These are phyloP conservation scores for Pachycephala philippinensis DNA, from an alignment of 2,113 vertebrate species.

Conservation along the genomic window DNA sequence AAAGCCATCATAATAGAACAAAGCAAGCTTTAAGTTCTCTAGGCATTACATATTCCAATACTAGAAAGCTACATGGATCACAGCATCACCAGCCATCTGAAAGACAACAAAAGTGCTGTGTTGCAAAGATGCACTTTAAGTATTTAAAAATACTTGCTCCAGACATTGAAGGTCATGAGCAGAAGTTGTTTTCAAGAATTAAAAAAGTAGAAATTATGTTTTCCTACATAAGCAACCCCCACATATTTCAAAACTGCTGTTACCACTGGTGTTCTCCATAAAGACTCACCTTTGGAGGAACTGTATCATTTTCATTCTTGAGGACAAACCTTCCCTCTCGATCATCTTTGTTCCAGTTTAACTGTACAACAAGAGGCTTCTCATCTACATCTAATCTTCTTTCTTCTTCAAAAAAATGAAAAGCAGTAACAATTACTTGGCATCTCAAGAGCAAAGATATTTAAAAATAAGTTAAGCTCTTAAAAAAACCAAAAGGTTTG, in stretches of 20 bases:
- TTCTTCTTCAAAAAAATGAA: constrained; percentile 85
- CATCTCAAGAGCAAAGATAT: background rate
- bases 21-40: background rate
- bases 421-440: constrained; percentile 13
- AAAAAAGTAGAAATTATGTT: background rate
- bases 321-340: constrained; percentile 95
- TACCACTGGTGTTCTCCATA: background rate
- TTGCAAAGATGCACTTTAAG: background rate
- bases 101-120: background rate
- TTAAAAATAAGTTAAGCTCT: background rate
- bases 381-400: constrained; percentile 96
- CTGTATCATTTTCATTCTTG: constrained; percentile 96
- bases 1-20: background rate
- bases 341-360: constrained; percentile 99
- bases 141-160: background rate
- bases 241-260: background rate
- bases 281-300: constrained; percentile 83
- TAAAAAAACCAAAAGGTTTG: background rate
- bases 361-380: constrained; percentile 95
- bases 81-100: background rate
- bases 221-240: background rate
- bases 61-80: background rate
- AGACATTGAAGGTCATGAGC: background rate
- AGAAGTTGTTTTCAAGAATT: background rate
- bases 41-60: background rate